These are phyloP conservation scores for Xiphophorus maculatus DNA, from an alignment of 2,113 vertebrate genomes.

Conservation along the genomic window DNA sequence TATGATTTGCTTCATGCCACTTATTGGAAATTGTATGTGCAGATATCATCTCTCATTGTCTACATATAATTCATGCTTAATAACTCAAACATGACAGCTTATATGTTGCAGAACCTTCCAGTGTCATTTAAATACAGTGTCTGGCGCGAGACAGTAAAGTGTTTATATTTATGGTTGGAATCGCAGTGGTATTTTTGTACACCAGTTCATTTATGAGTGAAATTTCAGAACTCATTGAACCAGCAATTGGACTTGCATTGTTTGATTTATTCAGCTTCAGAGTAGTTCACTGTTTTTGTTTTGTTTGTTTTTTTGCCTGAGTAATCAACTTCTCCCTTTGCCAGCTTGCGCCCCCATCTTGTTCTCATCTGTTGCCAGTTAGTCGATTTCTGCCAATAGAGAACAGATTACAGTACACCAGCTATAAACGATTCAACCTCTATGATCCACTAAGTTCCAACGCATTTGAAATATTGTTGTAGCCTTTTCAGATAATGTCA, in stretches of 20 bases:
- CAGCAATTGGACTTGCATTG: not conserved
- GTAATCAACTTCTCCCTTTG: not conserved
- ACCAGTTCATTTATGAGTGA: too few species aligned
- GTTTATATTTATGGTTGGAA: not conserved
- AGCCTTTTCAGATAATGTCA: too few species aligned
- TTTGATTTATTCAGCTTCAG: not conserved
- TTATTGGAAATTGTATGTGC: not conserved
- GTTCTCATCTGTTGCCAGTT: not conserved
- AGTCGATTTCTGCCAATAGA: not conserved
- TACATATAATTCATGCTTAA: not conserved
- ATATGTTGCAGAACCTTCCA: not conserved
- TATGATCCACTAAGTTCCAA: too few species aligned
- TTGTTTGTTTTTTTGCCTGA: not conserved
- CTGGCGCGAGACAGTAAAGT: not conserved
- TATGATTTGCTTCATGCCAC: not conserved
- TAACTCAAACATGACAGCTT: not conserved
- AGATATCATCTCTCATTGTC: not conserved
- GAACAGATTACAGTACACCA: too few species aligned
- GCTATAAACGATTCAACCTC: too few species aligned
- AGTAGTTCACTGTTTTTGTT: not conserved
- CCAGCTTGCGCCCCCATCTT: not conserved
- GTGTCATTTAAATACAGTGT: not conserved
- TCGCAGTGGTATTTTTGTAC: too few species aligned
- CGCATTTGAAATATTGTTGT: too few species aligned
- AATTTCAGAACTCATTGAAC: not conserved